Percentiles rank a stretch among this genome's conserved stretches.
Conservation (phyloP, 2,797 vertebrate species). For the Anolis apletophallus region DNA sequence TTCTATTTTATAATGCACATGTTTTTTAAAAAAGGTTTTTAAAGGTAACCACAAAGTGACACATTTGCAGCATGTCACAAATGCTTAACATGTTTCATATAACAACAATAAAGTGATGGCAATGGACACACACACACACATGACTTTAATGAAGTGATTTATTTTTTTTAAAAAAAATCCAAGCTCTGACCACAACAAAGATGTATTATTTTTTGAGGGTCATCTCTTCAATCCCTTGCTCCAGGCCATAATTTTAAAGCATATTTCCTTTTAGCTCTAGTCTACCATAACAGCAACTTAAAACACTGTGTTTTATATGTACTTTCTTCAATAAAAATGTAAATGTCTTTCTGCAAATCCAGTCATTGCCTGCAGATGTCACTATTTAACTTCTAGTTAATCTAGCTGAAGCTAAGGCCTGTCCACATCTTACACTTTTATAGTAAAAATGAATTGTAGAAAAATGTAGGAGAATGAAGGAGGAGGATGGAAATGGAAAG, state of each 20-base stretch:
- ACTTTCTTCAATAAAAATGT: background rate
- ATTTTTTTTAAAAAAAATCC: background rate
- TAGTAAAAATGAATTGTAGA: background rate
- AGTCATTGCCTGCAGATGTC: conserved; percentile 64
- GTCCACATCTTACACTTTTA: background rate
- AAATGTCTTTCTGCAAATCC: conserved; percentile 32
- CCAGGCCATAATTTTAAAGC: background rate
- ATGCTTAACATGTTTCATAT: background rate
- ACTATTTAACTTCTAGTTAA: conserved; percentile 32
- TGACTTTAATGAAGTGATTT: background rate
- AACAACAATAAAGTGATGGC: background rate
- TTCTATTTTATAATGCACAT: background rate
- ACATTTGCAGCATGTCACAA: background rate
- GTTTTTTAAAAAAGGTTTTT: background rate
- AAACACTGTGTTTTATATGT: background rate
- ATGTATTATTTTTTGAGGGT: background rate
- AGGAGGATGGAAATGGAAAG: background rate
- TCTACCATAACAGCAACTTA: background rate
- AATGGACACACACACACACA: background rate
- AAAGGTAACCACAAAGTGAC: no score
- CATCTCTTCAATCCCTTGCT: background rate
- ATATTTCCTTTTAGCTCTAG: background rate
- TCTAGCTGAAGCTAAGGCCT: background rate
- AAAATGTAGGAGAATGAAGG: background rate
- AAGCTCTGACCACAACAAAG: background rate